A percentile compares a stretch with the other conserved stretches of the same genome.
These are phyloP conservation scores for Himalopsyche phryganea DNA, from an alignment of 1,140 invertebrate genomes.

Conservation along the genomic window DNA sequence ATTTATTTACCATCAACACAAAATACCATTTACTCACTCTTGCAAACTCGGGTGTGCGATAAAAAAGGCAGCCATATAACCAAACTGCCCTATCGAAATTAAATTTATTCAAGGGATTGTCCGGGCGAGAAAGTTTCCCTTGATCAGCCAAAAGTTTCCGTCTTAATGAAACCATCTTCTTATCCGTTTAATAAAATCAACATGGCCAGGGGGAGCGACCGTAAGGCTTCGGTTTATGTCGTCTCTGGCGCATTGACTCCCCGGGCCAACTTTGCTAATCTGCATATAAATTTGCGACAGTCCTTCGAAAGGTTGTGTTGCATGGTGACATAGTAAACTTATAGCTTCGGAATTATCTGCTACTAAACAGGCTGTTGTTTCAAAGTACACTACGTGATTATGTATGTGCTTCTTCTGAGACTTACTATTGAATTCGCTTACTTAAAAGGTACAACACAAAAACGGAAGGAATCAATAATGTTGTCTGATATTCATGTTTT, in stretches of 20 bases:
- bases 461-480: no score
- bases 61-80: no score
- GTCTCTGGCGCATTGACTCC: conserved; percentile 2
- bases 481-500: no score
- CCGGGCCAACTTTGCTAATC: conserved; percentile 1
- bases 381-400: not conserved
- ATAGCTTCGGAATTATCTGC: not conserved
- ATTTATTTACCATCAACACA: no score
- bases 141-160: not conserved
- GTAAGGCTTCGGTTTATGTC: not conserved
- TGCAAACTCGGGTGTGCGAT: no score
- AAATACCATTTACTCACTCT: no score
- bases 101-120: no score
- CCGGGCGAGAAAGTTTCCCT: not conserved
- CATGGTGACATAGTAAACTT: not conserved
- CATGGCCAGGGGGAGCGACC: not conserved
- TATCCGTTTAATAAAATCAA: not conserved
- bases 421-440: no score
- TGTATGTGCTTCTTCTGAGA: no score
- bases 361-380: not conserved
- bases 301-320: not conserved
- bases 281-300: conserved; percentile 13
- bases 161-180: not conserved
- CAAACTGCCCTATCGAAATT: no score
- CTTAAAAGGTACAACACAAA: no score